phyloP scores from a whole-genome alignment of 2,113 vertebrate genomes.

The Etheostoma cragini region DNA sequence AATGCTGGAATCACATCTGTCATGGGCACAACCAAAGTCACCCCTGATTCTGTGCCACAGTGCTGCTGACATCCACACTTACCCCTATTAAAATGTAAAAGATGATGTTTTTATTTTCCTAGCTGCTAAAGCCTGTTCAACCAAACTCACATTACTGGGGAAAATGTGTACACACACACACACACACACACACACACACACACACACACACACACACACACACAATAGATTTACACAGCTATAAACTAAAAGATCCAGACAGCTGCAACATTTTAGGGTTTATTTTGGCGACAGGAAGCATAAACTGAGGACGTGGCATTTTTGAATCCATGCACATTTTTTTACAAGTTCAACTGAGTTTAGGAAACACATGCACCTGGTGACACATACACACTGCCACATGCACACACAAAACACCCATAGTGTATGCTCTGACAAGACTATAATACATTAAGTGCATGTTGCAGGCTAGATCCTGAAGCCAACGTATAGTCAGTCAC shows the following conservation, averaged over 20 bases:
- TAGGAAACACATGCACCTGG: background rate
- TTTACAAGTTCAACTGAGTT: conserved; percentile 10
- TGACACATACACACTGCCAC: background rate
- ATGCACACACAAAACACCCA: background rate
- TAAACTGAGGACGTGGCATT: background rate
- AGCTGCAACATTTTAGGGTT: conserved; percentile 19
- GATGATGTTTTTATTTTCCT: conserved; percentile 19
- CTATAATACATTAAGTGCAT: conserved; percentile 20
- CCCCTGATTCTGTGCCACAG: conserved; percentile 19
- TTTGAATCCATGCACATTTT: conserved; percentile 11
- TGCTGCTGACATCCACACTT: conserved; percentile 37
- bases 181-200: background rate
- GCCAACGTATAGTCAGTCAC: conserved; percentile 18
- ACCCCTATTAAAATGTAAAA: conserved; percentile 13
- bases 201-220: background rate
- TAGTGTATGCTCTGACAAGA: background rate
- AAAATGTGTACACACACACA: background rate
- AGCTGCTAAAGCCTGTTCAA: background rate
- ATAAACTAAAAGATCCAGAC: conserved; percentile 10
- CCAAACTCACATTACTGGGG: background rate
- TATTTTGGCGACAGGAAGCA: conserved; percentile 6
- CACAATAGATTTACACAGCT: background rate
- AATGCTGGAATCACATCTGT: conserved; percentile 18
- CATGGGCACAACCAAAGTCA: conserved; percentile 23
- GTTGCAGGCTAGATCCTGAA: conserved; percentile 11